Conservation (phyloP, 1,140 invertebrate species). For the Drosophila willistoni region DNA sequence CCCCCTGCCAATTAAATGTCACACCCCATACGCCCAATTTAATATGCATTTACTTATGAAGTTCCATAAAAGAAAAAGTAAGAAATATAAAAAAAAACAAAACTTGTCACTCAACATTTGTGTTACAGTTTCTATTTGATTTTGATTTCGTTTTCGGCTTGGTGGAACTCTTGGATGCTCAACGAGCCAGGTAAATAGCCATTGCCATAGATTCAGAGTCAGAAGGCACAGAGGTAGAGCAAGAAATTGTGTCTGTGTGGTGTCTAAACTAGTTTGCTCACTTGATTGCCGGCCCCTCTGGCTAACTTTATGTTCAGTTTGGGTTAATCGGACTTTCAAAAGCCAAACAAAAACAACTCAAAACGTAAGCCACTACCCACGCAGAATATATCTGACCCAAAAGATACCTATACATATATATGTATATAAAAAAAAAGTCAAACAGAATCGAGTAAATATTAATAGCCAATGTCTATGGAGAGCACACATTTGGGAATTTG, state of each 20-base stretch:
- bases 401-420: conserved; percentile 25
- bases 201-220: conserved; percentile 9
- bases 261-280: conserved; percentile 70
- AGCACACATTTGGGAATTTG: conserved; percentile 74
- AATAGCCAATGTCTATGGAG: conserved; percentile 62
- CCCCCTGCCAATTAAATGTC: conserved; percentile 42
- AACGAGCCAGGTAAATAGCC: conserved; percentile 51
- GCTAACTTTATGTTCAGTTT: conserved; percentile 23
- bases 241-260: conserved; percentile 41
- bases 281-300: conserved; percentile 52
- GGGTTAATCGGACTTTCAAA: conserved; percentile 74
- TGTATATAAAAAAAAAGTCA: conserved; percentile 34
- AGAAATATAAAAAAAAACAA: conserved; percentile 13
- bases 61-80: background rate
- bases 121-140: conserved; percentile 55
- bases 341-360: conserved; percentile 39
- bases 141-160: conserved; percentile 6
- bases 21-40: conserved; percentile 43
- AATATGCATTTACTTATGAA: conserved; percentile 40
- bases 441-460: conserved; percentile 65
- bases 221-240: background rate
- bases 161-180: conserved; percentile 35
- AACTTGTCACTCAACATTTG: conserved; percentile 71
- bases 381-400: conserved; percentile 51
- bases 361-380: conserved; percentile 51